These are phyloP conservation scores for Cetonia aurata DNA, from an alignment of 2,888 invertebrate species.

Conservation along the genomic window DNA sequence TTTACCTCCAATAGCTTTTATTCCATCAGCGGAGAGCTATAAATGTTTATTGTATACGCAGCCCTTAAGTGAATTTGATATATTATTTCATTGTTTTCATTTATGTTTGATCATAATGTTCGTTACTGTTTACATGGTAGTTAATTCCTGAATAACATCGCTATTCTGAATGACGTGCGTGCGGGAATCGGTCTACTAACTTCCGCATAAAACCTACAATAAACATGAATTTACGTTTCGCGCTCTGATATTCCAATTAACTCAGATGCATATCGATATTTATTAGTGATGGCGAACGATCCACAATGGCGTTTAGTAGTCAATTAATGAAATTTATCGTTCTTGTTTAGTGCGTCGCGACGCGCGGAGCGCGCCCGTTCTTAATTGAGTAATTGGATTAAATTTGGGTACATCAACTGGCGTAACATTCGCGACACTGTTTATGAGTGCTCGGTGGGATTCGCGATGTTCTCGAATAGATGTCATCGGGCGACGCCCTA, in stretches of 20 bases:
- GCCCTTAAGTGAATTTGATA: background rate
- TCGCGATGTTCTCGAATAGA: constrained; percentile 5
- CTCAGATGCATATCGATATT: constrained; percentile 31
- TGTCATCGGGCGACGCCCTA: background rate
- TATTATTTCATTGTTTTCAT: background rate
- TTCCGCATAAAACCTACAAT: no score
- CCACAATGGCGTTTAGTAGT: constrained; percentile 9
- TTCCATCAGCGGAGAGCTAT: background rate
- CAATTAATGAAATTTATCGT: constrained; percentile 34
- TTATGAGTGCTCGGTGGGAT: constrained; percentile 19
- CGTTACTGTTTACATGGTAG: no score
- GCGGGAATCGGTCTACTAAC: no score
- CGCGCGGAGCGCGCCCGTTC: background rate
- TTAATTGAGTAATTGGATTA: constrained; percentile 32
- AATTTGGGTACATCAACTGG: constrained; percentile 19
- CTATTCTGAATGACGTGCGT: no score
- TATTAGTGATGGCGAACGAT: constrained; percentile 13
- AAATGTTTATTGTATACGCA: background rate
- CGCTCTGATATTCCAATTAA: constrained; percentile 10
- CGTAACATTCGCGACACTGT: background rate
- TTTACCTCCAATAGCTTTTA: background rate
- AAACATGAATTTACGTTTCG: no score
- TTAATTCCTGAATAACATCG: no score
- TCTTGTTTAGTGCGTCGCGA: constrained; percentile 8
- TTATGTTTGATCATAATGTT: background rate